Conservation (phyloP, 2,797 vertebrate genomes). For the Typhlichthys subterraneus region DNA sequence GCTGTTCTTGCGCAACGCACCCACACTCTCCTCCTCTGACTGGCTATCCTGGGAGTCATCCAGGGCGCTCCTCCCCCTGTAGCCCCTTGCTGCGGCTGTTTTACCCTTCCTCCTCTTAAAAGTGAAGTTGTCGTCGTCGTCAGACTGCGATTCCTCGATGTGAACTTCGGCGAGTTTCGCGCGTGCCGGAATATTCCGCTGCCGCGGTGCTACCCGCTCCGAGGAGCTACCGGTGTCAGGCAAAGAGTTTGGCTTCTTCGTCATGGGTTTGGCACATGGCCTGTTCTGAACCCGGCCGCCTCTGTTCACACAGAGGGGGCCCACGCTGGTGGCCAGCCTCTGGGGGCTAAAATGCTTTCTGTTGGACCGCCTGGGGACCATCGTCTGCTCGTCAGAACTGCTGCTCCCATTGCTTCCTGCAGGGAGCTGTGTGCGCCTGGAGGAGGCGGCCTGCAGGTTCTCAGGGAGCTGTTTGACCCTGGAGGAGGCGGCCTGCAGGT, state of each 20-base stretch:
- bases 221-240: conserved; percentile 4
- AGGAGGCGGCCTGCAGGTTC: neutral
- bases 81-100: neutral
- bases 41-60: neutral
- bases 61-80: neutral
- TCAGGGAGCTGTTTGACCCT: conserved; percentile 3
- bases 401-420: neutral
- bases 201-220: neutral
- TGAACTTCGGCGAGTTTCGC: neutral
- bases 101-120: neutral
- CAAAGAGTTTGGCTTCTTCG: conserved; percentile 14
- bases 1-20: neutral
- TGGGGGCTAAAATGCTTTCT: neutral
- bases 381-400: neutral
- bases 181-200: neutral
- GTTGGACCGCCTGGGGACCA: conserved; percentile 12
- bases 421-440: conserved; percentile 8
- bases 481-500: neutral
- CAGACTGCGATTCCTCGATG: neutral
- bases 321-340: neutral
- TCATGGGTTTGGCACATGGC: conserved; percentile 7
- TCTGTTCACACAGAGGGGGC: too few relatives aligned
- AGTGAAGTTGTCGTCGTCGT: neutral
- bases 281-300: conserved; percentile 4
- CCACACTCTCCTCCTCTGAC: conserved; percentile 2